Conservation (phyloP, 2,113 vertebrate genomes). For the Mesoclemmys tuberculata region DNA sequence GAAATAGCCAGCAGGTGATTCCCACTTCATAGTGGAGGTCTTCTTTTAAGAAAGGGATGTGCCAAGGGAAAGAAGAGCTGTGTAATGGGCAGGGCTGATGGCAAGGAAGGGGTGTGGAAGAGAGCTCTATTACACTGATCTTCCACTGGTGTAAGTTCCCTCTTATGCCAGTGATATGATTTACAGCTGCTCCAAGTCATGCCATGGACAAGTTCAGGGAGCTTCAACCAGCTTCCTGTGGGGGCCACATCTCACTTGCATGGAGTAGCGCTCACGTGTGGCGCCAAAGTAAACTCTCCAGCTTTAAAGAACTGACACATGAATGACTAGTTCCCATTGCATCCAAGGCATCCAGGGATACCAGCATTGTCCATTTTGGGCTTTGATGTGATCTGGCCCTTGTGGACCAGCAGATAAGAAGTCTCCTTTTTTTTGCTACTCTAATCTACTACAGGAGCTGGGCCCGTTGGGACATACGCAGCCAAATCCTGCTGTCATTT, state of each 20-base stretch:
- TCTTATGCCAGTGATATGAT: too few relatives aligned
- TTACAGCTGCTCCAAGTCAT: background rate
- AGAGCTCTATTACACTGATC: background rate
- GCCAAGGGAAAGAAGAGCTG: background rate
- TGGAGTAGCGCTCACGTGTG: too few relatives aligned
- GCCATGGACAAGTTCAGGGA: background rate
- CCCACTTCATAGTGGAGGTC: background rate
- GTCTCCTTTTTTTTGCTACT: background rate
- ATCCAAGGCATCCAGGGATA: too few relatives aligned
- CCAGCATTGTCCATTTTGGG: too few relatives aligned
- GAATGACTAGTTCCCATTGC: too few relatives aligned
- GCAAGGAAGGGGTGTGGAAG: background rate
- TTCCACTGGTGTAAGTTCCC: background rate
- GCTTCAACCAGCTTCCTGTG: background rate
- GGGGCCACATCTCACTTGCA: too few relatives aligned
- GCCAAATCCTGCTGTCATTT: background rate
- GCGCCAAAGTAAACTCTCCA: too few relatives aligned
- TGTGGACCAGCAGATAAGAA: background rate
- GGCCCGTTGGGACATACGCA: background rate
- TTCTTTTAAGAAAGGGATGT: accelerated
- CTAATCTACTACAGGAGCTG: background rate
- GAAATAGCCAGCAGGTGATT: background rate
- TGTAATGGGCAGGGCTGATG: too few relatives aligned
- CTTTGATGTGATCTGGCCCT: background rate
- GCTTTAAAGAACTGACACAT: too few relatives aligned